Conservation (phyloP, 2,113 vertebrate species). For the Cisticola juncidis region DNA sequence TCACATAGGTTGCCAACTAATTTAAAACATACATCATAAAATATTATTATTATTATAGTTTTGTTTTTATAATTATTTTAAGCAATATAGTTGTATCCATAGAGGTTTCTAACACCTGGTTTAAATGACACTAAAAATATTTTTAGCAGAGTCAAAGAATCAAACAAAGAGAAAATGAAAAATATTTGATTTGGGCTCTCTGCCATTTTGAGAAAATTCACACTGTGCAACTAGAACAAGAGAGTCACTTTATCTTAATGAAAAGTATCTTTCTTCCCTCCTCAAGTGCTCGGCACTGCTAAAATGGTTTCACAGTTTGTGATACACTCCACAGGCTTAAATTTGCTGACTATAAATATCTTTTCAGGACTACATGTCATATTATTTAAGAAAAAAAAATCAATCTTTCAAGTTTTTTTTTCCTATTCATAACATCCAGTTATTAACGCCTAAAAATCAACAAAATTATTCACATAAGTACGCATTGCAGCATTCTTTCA, state of each 20-base stretch:
- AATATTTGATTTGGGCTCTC: background rate
- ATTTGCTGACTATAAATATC: background rate
- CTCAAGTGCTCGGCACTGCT: background rate
- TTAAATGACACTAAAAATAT: background rate
- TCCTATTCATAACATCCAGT: background rate
- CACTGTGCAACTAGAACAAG: background rate
- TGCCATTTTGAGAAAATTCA: background rate
- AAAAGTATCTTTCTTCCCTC: background rate
- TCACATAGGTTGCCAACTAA: fast-evolving
- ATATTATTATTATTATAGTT: background rate
- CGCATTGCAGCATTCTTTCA: background rate
- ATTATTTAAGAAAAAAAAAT: background rate
- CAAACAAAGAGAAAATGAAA: background rate
- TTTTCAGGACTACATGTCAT: background rate
- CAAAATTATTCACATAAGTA: background rate
- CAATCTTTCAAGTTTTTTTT: background rate
- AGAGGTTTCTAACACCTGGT: background rate
- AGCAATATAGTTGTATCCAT: background rate
- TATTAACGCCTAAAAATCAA: background rate
- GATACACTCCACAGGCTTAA: background rate
- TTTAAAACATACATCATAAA: background rate
- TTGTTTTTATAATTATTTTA: background rate
- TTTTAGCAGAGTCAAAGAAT: background rate
- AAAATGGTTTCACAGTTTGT: background rate
- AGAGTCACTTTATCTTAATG: background rate